A percentile compares a stretch with the other conserved stretches of the same genome.
Evolutionary conservation across 2,888 invertebrate species (phyloP).

Genomic region (Gandaritis pyraliata): DNA sequence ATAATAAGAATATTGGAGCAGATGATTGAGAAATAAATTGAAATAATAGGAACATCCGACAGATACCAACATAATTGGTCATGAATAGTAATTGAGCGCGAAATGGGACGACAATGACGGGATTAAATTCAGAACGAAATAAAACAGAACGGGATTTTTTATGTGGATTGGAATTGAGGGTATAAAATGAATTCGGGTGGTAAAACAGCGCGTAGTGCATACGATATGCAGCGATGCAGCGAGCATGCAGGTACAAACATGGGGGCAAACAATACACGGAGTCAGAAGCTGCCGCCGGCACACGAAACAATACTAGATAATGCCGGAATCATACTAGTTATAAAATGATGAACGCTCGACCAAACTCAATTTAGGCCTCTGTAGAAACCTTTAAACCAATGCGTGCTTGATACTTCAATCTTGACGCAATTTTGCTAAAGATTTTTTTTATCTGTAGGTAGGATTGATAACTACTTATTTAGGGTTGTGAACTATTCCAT

Average conservation of each 20-base stretch:
- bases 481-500: too few species aligned
- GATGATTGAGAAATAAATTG: background rate
- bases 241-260: constrained; percentile 73
- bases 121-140: background rate
- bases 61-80: background rate
- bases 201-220: constrained; percentile 65
- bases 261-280: constrained; percentile 72
- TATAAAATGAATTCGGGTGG: constrained; percentile 50
- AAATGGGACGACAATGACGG: background rate
- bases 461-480: too few species aligned
- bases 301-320: constrained; percentile 43
- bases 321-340: constrained; percentile 33
- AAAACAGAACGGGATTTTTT: background rate
- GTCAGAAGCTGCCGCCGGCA: constrained; percentile 64
- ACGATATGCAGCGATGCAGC: constrained; percentile 64
- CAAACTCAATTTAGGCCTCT: too few species aligned
- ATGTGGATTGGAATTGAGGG: background rate
- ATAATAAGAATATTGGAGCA: constrained; percentile 1
- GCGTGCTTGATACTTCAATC: too few species aligned
- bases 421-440: too few species aligned
- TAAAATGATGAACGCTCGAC: background rate
- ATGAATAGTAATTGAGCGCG: constrained; percentile 10
- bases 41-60: constrained; percentile 1
- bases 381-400: too few species aligned
- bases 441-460: too few species aligned